Conservation (phyloP, 2,797 vertebrate genomes). For the Pteronotus mesoamericanus region DNA sequence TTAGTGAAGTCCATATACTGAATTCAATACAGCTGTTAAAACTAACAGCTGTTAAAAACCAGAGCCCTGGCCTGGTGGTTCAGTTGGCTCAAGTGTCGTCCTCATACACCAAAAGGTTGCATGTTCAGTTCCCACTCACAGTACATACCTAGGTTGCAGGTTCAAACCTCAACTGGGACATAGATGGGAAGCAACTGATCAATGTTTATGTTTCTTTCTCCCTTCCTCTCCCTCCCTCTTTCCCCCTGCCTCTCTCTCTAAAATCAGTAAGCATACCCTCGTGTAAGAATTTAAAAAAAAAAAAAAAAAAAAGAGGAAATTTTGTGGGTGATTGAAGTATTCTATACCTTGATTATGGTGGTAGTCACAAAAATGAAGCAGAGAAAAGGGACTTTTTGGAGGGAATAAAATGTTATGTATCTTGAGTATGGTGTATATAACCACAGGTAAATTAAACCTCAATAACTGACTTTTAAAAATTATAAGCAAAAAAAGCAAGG, state of each 20-base stretch:
- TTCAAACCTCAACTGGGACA: background rate
- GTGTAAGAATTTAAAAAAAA: background rate
- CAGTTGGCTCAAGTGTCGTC: background rate
- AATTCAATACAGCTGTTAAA: background rate
- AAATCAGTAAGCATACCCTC: background rate
- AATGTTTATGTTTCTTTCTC: background rate
- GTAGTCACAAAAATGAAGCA: background rate
- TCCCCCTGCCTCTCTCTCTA: background rate
- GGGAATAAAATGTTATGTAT: background rate
- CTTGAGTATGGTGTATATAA: background rate
- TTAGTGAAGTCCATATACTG: background rate
- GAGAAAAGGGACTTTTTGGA: background rate
- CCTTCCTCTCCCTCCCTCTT: background rate
- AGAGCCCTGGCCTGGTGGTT: background rate
- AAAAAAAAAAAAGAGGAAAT: background rate
- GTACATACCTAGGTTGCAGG: background rate
- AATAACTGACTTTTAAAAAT: background rate
- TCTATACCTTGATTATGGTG: background rate
- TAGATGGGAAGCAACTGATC: background rate
- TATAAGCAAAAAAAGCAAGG: background rate
- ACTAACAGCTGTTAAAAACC: background rate
- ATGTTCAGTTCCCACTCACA: background rate
- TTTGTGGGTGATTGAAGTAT: background rate
- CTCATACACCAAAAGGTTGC: background rate
- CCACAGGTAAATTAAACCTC: background rate